These are phyloP conservation scores for Platygyra sinensis DNA, from an alignment of 64 coral and sea anemone species.

Conservation along the genomic window DNA sequence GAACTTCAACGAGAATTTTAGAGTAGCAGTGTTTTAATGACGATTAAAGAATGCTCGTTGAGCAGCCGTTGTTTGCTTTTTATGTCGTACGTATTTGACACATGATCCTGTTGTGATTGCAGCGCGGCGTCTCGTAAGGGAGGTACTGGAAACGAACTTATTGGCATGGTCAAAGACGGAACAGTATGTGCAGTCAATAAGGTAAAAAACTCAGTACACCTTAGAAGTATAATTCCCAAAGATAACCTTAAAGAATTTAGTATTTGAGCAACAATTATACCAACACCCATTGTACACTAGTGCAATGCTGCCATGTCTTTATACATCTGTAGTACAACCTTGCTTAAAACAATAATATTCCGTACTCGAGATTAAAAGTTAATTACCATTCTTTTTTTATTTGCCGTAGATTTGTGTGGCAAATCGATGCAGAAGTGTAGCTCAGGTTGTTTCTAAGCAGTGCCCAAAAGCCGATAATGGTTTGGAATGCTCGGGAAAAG, in stretches of 20 bases:
- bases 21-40: too few species aligned
- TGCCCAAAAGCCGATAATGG: slow-evolving; percentile 25
- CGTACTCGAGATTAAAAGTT: neutral
- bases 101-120: neutral
- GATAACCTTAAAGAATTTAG: too few species aligned
- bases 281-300: too few species aligned
- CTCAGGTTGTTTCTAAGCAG: neutral
- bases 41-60: too few species aligned
- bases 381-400: neutral
- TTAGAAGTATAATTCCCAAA: too few species aligned
- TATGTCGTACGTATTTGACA: too few species aligned
- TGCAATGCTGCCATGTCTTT: neutral
- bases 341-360: neutral
- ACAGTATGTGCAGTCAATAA: neutral
- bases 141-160: neutral
- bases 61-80: too few species aligned
- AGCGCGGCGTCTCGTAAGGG: slow-evolving; percentile 13
- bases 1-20: neutral
- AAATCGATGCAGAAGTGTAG: neutral
- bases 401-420: slow-evolving; percentile 13
- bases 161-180: slow-evolving; percentile 31
- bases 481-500: slow-evolving; percentile 42
- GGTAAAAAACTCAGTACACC: neutral
- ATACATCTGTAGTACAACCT: neutral
- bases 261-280: too few species aligned